Evolutionary conservation across 2,888 invertebrate species (phyloP).

Genomic region (Standfussiana lucernea): DNA sequence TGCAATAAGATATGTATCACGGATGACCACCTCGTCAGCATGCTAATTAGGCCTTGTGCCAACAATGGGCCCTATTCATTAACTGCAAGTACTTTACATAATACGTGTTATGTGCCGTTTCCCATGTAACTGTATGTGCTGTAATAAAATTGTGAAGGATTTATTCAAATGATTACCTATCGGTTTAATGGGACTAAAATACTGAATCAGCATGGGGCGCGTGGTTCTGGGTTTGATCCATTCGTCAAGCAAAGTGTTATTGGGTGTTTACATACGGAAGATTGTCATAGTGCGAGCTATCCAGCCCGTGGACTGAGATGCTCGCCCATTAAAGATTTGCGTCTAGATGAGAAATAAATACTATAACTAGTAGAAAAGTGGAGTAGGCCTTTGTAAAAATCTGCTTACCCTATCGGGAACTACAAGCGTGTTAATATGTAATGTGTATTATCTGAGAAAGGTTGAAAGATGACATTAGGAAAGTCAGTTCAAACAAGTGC

Average conservation of each 20-base stretch:
- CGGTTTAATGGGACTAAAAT: neutral
- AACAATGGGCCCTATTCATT: conserved; percentile 67
- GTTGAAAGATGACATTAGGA: neutral
- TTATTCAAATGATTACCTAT: neutral
- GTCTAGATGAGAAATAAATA: too few relatives aligned
- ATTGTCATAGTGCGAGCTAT: too few relatives aligned
- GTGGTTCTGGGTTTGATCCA: neutral
- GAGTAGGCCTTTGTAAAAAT: too few relatives aligned
- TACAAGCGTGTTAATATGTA: neutral
- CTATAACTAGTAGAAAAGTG: too few relatives aligned
- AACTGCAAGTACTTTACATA: conserved; percentile 52
- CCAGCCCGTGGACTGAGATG: too few relatives aligned
- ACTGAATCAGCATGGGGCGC: neutral
- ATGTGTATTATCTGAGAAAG: neutral
- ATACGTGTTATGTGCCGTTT: conserved; percentile 20
- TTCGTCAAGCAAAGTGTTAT: neutral
- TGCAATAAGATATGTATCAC: conserved; percentile 52
- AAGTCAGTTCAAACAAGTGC: neutral
- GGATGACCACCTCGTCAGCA: conserved; percentile 53
- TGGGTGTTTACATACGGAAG: too few relatives aligned
- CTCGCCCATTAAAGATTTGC: too few relatives aligned
- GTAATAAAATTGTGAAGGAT: conserved; percentile 13
- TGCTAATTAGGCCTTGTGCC: conserved; percentile 63
- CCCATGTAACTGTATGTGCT: conserved; percentile 1
- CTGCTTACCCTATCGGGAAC: too few relatives aligned